Evolutionary conservation across 2,113 vertebrate species (phyloP), one percentile per base, ranked within the genome.

Genomic region (Oxyruncus cristatus): DNA sequence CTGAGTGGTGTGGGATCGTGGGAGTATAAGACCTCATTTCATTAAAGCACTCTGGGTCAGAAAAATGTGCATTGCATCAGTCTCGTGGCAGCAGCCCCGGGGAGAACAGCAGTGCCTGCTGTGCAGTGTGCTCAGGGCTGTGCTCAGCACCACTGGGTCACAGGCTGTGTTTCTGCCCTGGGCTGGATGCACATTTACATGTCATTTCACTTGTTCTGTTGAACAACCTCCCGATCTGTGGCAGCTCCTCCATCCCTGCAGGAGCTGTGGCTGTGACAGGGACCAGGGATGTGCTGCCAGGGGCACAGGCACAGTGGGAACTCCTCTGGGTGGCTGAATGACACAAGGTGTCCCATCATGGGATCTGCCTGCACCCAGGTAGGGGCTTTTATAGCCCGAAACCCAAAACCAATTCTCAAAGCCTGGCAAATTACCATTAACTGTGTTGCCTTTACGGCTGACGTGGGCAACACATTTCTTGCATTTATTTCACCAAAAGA

Each of bases 131-230:
- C 61, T 62, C 61, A 20, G 61, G 61, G 59, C 58, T 59, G 78
- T 50, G 19, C 65, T 76, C 58, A 42, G 74, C 77, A 44, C 9
- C 2, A 3, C 63, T 32, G 2, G 77, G 35, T 46, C 35, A 28
- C 84, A 55, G n/a, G 6, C 47, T 81, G 16, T 49, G 8, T 77
- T 49, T 73, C 8, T 49, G 71, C 21, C 55, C 79, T 49, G 71
- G 52, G 41, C 71, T 62, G 83, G 32, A 80, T 71, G 62, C 71
- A 52, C 56, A 3, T 56, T 42, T 3, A 18, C n/a, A 2, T 67
- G 28, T 7, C 3, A 66, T 52, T 78, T 6, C 5, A 7, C 42
- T 66, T 39, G 23, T 46, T 49, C 12, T 0, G 0, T 8, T 52
- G 44, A 67, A 5, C 28, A 47, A 32, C 9, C 17, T 53, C 22